Evolutionary conservation across 37 sponge, comb jelly and placozoan species (phyloP).

Genomic region (Beroe forskalii): DNA sequence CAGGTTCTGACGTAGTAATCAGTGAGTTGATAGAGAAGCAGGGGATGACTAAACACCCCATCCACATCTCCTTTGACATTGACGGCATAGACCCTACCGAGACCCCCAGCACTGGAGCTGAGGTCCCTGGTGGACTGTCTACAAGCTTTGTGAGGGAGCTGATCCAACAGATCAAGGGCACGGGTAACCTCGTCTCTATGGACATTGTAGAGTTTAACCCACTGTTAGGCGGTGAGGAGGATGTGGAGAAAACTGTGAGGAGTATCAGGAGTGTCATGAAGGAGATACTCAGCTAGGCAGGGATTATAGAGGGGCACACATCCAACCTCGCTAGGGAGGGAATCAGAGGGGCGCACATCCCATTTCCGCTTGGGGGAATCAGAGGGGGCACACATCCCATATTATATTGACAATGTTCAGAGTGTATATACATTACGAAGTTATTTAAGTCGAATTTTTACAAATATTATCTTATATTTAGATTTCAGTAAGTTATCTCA

Average conservation of each 20-base stretch:
- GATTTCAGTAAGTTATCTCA: too few species aligned
- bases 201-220: constrained; percentile 48
- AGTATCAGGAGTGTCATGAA: too few species aligned
- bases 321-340: too few species aligned
- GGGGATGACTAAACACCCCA: background rate
- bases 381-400: too few species aligned
- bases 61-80: constrained; percentile 44
- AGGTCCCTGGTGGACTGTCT: background rate
- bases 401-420: too few species aligned
- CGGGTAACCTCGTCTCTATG: background rate
- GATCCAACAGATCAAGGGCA: background rate
- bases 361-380: too few species aligned
- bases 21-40: background rate
- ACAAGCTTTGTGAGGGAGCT: background rate
- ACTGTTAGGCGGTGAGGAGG: background rate
- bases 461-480: too few species aligned
- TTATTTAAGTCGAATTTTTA: too few species aligned
- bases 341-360: too few species aligned
- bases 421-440: too few species aligned
- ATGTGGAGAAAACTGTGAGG: constrained; percentile 11
- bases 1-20: background rate
- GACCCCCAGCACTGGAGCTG: background rate
- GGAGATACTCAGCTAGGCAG: too few species aligned
- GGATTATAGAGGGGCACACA: too few species aligned
- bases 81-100: constrained; percentile 1